These are phyloP conservation scores for Platycheirus albimanus DNA, from an alignment of 2,888 invertebrate species.

Conservation along the genomic window DNA sequence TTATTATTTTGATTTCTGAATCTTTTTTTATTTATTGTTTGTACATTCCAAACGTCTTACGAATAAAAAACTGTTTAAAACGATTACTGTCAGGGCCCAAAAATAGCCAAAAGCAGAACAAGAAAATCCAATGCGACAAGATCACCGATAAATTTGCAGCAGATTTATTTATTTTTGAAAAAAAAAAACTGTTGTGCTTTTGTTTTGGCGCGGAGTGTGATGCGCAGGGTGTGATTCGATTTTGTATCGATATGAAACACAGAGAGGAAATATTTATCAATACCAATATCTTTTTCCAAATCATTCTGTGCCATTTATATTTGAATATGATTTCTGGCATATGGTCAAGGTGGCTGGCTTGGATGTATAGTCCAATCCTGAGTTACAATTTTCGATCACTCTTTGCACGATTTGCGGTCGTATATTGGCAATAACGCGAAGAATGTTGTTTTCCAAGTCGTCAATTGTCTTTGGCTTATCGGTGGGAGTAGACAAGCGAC, in stretches of 20 bases:
- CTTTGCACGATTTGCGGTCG: too few relatives aligned
- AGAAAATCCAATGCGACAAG: conserved; percentile 53
- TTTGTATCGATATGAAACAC: neutral
- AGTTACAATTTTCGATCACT: too few relatives aligned
- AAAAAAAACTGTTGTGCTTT: conserved; percentile 18
- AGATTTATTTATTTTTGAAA: neutral
- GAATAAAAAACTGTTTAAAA: conserved; percentile 32
- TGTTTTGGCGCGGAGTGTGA: neutral
- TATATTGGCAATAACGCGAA: too few relatives aligned
- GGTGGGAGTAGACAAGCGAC: too few relatives aligned
- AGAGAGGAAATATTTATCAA: too few relatives aligned
- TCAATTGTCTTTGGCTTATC: too few relatives aligned
- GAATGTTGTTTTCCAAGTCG: too few relatives aligned
- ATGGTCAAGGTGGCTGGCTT: too few relatives aligned
- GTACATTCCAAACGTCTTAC: conserved; percentile 1
- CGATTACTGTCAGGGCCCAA: conserved; percentile 33
- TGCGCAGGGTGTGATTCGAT: conserved; percentile 12
- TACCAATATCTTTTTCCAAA: too few relatives aligned
- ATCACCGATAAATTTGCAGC: conserved; percentile 60
- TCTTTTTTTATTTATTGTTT: conserved; percentile 1
- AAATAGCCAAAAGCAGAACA: conserved; percentile 49
- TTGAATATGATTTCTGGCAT: too few relatives aligned
- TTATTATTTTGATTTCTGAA: neutral
- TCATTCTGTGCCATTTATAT: too few relatives aligned
- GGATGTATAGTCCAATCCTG: too few relatives aligned